Conservation (phyloP, 2,797 vertebrate genomes). For the Amblyraja radiata region DNA sequence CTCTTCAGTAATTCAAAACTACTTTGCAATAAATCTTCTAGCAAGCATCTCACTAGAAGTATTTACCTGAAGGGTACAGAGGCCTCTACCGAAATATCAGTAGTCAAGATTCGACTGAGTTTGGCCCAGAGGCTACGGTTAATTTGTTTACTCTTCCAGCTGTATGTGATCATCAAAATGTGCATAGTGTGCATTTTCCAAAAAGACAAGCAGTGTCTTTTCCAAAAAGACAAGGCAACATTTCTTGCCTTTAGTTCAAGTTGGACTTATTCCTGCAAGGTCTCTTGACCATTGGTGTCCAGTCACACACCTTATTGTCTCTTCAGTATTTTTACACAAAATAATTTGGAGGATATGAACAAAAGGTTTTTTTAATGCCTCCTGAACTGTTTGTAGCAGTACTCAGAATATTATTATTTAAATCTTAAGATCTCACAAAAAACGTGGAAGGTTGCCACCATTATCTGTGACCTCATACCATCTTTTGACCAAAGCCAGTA, state of each 20-base stretch:
- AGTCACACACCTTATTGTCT: background rate
- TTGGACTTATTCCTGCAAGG: background rate
- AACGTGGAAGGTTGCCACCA: background rate
- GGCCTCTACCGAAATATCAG: background rate
- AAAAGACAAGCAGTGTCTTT: background rate
- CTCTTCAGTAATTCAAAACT: background rate
- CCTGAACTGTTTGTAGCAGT: too few species aligned
- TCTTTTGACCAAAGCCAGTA: background rate
- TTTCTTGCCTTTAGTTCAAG: background rate
- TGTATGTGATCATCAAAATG: background rate
- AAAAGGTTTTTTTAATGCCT: too few species aligned
- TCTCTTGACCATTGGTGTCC: background rate
- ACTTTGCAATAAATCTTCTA: background rate
- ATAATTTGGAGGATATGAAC: background rate
- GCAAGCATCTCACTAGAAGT: background rate
- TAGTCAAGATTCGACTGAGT: background rate
- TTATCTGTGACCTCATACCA: background rate
- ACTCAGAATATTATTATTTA: too few species aligned
- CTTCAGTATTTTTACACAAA: background rate
- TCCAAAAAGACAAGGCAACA: background rate
- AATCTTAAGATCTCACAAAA: too few species aligned
- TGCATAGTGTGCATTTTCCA: background rate
- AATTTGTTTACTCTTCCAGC: conserved; percentile 2
- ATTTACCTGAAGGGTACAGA: background rate
- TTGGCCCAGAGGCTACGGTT: background rate